These are phyloP conservation scores for Drosophila quadrilineata DNA, from an alignment of 1,140 invertebrate species.

Conservation along the genomic window DNA sequence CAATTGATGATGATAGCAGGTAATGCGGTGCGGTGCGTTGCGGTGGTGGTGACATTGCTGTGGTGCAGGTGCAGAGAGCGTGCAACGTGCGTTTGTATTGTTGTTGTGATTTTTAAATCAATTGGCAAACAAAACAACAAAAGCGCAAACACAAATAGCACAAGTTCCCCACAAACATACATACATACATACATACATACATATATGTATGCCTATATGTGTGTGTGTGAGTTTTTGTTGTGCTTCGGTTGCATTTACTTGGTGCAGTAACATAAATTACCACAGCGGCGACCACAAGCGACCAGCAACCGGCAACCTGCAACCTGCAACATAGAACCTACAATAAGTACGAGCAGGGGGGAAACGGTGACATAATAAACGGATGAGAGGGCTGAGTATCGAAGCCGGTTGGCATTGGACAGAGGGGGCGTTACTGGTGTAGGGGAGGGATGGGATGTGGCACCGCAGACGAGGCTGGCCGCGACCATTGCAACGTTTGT, in stretches of 20 bases:
- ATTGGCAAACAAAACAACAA: slow-evolving; percentile 75
- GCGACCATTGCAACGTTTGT: slow-evolving; percentile 68
- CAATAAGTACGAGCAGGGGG: background rate
- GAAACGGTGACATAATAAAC: slow-evolving; percentile 61
- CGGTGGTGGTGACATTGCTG: slow-evolving; percentile 8
- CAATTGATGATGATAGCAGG: background rate
- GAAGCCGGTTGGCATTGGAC: background rate
- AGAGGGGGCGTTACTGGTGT: too few relatives aligned
- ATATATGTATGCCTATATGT: slow-evolving; percentile 19
- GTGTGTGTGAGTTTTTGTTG: slow-evolving; percentile 32
- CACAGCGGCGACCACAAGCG: slow-evolving; percentile 64
- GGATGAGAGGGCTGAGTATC: slow-evolving; percentile 35
- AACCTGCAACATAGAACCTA: slow-evolving; percentile 35
- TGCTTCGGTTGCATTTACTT: slow-evolving; percentile 75
- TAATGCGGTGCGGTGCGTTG: background rate
- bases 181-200: slow-evolving; percentile 20
- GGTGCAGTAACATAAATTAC: slow-evolving; percentile 78
- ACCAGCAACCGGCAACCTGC: slow-evolving; percentile 29
- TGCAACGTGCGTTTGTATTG: slow-evolving; percentile 31
- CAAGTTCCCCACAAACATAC: slow-evolving; percentile 2
- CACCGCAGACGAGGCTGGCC: slow-evolving; percentile 4
- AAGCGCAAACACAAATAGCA: slow-evolving; percentile 71
- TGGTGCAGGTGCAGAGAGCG: too few relatives aligned
- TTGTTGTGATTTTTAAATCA: slow-evolving; percentile 73
- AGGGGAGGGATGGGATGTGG: background rate